Percentiles rank a stretch among this genome's conserved stretches.
Conservation (phyloP, 2,113 vertebrate species). For the Oncorhynchus nerka region DNA sequence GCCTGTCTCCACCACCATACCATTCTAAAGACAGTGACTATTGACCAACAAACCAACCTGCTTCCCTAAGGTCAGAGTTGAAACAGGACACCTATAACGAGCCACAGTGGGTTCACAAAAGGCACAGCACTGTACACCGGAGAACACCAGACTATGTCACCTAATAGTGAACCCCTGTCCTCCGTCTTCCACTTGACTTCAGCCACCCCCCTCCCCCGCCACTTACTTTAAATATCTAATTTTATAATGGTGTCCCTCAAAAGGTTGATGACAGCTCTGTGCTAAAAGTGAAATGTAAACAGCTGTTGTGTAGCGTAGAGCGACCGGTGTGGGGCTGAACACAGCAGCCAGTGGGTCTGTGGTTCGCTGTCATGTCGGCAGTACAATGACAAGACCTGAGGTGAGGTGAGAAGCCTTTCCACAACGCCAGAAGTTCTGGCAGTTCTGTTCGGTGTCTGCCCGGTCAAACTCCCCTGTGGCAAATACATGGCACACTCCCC, state of each 20-base stretch:
- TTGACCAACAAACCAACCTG: not conserved
- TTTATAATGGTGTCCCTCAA: conserved; percentile 51
- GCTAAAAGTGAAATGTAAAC: conserved; percentile 66
- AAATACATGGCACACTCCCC: conserved; percentile 26
- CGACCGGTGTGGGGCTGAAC: conserved; percentile 20
- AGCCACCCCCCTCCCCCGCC: no score
- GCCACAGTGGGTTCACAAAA: not conserved
- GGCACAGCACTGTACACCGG: not conserved
- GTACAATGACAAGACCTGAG: conserved; percentile 38
- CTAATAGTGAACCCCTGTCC: not conserved
- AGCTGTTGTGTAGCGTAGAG: conserved; percentile 50
- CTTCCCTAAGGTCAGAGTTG: not conserved
- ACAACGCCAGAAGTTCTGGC: not conserved
- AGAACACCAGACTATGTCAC: not conserved
- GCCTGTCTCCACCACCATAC: no score
- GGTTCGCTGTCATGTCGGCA: conserved; percentile 29
- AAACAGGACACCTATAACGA: no score
- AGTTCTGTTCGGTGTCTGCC: not conserved
- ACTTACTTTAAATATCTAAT: conserved; percentile 21
- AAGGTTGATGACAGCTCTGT: conserved; percentile 49
- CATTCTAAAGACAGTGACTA: not conserved
- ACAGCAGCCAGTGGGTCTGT: conserved; percentile 29
- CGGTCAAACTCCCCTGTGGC: conserved; percentile 38
- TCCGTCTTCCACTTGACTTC: not conserved
- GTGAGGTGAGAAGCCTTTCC: conserved; percentile 37